phyloP scores from a whole-genome alignment of 2,888 invertebrate species.

The Tillus elongatus region DNA sequence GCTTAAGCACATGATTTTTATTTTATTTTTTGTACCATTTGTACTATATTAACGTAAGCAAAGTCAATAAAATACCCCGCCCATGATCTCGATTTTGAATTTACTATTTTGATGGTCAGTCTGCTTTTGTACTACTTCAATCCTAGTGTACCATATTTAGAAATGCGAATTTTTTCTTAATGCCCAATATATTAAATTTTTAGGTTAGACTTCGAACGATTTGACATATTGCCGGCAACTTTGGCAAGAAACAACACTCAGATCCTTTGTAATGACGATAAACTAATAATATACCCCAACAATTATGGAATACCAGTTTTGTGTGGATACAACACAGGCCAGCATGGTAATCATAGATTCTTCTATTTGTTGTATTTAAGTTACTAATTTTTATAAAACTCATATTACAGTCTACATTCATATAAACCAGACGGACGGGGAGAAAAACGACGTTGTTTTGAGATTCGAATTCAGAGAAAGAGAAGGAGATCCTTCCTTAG shows the following conservation, averaged over 20 bases:
- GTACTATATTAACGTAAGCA: no score
- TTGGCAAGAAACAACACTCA: background rate
- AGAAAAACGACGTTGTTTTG: slow-evolving; percentile 11
- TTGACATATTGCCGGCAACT: slow-evolving; percentile 15
- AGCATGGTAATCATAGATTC: slow-evolving; percentile 45
- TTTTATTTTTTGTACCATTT: no score
- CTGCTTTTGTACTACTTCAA: no score
- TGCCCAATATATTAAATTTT: slow-evolving; percentile 2
- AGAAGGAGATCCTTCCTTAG: background rate
- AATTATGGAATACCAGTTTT: slow-evolving; percentile 38
- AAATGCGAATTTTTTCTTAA: no score
- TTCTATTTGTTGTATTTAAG: slow-evolving; percentile 6
- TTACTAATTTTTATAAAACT: no score
- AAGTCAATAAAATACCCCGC: no score
- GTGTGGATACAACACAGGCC: slow-evolving; percentile 53
- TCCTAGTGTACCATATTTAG: no score
- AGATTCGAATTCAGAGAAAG: slow-evolving; percentile 8
- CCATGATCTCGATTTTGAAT: no score
- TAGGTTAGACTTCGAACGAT: slow-evolving; percentile 19
- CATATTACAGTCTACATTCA: slow-evolving; percentile 13
- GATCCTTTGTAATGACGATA: slow-evolving; percentile 9
- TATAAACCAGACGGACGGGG: slow-evolving; percentile 6
- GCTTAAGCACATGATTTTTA: no score
- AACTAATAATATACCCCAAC: slow-evolving; percentile 10
- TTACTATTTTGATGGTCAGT: no score